Evolutionary conservation across 2,113 vertebrate genomes (phyloP).

Genomic region (Dicerorhinus sumatrensis): DNA sequence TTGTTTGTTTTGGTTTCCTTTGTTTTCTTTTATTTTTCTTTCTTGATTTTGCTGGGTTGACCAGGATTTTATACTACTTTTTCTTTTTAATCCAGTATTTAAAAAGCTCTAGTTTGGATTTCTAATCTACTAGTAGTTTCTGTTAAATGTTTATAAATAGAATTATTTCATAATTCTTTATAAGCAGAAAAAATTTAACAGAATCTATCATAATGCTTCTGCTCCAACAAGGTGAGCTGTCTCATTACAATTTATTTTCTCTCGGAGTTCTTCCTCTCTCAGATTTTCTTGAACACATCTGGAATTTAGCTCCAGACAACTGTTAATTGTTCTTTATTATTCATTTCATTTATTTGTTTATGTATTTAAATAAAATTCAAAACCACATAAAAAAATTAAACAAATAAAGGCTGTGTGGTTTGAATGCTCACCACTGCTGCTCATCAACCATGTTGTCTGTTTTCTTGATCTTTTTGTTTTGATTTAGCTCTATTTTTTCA

Average conservation of each 20-base stretch:
- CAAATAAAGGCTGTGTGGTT: background rate
- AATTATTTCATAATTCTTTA: background rate
- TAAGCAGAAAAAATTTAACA: background rate
- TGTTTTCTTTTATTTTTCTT: too few relatives aligned
- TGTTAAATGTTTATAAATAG: background rate
- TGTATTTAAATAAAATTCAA: background rate
- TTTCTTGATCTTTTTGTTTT: background rate
- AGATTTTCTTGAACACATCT: background rate
- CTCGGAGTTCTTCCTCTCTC: background rate
- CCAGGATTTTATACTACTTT: background rate
- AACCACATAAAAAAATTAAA: background rate
- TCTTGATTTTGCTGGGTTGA: background rate
- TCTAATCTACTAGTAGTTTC: background rate
- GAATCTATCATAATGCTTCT: background rate
- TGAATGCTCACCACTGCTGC: background rate
- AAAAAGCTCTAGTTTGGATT: background rate
- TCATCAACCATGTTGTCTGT: too few relatives aligned
- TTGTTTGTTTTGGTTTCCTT: background rate
- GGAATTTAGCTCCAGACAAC: background rate
- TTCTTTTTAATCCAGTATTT: background rate
- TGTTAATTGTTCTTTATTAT: background rate
- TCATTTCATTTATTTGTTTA: background rate
- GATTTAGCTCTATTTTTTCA: background rate
- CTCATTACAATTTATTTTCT: background rate
- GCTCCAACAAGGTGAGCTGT: background rate